Base-by-base conservation (phyloP, 2,888 invertebrate species). In the Drosophila eohydei region DNA sequence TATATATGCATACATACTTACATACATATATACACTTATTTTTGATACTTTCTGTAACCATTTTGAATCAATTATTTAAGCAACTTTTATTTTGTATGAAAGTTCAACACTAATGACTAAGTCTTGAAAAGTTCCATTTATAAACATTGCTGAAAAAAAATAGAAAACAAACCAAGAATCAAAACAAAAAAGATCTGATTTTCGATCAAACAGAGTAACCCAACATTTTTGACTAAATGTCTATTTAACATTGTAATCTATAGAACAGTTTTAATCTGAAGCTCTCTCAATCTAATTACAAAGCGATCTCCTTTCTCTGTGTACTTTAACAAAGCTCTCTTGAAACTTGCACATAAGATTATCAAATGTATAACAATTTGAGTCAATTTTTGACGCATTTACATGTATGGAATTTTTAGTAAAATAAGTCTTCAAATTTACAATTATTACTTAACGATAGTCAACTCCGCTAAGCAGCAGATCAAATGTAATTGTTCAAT, bases 381-480 rank as follows among this genome's bases (percentile, higher is more conserved):
- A 84, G 92, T 91, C 91, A 91, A 91, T 92, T 91, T 92, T 90
- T 91, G 90, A 91, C 92, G 91, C 92, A 92, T 92, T 91, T 91
- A 91, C 80, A 77, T 77, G 44, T 81, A 89, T 79, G 68, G 70
- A 76, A 82, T 72, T 79, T 80, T 66, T 78, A 80, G 64, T 67
- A 48, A 48, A 55, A 63, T 88, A 88, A 82, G 89, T 71, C 63
- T 69, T 63, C 54, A 61, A 68, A 74, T 70, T 78, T 59, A 71
- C 61, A 67, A 78, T 41, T 71, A 77, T 70, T 85, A 89, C 70
- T 73, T 71, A 76, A 63, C 43, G 46, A 66, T 83, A 55, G 58
- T 73, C 44, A 63, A 60, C 57, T 50, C 48, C 55, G 59, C 38
- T 57, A 83, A 57, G 88, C 71, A 61, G 50, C 78, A 55, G 79